Conservation (phyloP, 2,113 vertebrate species). For the Mionectes macconnelli region DNA sequence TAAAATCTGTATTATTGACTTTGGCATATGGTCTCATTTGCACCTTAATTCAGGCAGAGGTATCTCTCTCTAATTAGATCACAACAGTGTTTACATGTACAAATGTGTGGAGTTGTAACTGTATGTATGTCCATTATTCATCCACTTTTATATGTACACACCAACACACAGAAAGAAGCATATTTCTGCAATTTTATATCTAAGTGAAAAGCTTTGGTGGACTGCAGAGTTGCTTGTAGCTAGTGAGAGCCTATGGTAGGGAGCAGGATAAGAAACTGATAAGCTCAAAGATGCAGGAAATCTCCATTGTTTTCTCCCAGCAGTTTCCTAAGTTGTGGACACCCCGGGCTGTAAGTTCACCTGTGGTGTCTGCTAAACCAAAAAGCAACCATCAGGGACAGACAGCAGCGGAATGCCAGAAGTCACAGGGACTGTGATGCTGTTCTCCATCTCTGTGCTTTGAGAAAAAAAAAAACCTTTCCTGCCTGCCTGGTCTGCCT, state of each 20-base stretch:
- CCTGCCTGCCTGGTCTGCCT: background rate
- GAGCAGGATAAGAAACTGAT: background rate
- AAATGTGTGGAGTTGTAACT: background rate
- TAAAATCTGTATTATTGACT: background rate
- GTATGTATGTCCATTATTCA: background rate
- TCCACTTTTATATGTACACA: background rate
- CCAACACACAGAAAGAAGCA: background rate
- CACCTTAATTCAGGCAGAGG: background rate
- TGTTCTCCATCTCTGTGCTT: background rate
- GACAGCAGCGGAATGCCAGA: background rate
- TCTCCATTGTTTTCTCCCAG: background rate
- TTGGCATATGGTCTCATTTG: background rate
- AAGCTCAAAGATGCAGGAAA: background rate
- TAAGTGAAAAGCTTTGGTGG: background rate
- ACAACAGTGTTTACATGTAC: background rate
- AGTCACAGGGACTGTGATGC: accelerated
- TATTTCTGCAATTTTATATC: background rate
- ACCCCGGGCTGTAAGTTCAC: background rate
- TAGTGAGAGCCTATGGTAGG: background rate
- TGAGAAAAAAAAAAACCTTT: background rate
- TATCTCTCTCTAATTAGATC: background rate
- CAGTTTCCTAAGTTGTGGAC: background rate
- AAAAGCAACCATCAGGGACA: background rate
- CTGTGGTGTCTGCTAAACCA: background rate
- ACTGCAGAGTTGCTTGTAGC: background rate